phyloP scores from a whole-genome alignment of 2,797 vertebrate species.

The Ciconia nigra region DNA sequence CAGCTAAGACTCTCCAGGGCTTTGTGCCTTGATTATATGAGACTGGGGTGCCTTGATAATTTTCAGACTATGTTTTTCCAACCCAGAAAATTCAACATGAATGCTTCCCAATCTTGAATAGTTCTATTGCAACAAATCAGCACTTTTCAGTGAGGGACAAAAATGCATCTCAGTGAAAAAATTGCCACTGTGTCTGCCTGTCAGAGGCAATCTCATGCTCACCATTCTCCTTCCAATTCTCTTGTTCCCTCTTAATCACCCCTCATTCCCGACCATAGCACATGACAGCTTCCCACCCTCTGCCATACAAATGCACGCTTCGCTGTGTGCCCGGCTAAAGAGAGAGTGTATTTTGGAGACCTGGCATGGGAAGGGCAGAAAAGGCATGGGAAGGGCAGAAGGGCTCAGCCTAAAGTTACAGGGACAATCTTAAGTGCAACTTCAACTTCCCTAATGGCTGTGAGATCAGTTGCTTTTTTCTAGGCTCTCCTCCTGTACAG shows the following conservation, averaged over 20 bases:
- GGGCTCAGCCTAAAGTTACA: background rate
- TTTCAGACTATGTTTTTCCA: background rate
- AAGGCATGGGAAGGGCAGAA: background rate
- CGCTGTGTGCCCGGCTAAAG: background rate
- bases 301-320: background rate
- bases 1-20: background rate
- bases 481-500: background rate
- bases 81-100: background rate
- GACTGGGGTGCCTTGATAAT: background rate
- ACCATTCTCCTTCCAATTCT: background rate
- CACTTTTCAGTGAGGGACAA: slow-evolving; percentile 10
- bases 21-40: background rate
- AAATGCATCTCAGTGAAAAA: background rate
- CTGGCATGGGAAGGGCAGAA: background rate
- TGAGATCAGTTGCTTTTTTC: background rate
- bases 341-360: background rate
- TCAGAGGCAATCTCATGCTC: slow-evolving; percentile 45
- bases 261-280: background rate
- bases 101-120: background rate
- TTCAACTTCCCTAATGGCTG: fast-evolving
- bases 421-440: background rate
- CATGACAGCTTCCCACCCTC: background rate
- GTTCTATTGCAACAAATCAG: slow-evolving; percentile 23
- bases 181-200: background rate
- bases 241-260: background rate